A percentile compares a stretch with the other conserved stretches of the same genome.
phyloP scores from a whole-genome alignment of 35 echinoderm and acorn worm genomes.

The Acanthaster planci region DNA sequence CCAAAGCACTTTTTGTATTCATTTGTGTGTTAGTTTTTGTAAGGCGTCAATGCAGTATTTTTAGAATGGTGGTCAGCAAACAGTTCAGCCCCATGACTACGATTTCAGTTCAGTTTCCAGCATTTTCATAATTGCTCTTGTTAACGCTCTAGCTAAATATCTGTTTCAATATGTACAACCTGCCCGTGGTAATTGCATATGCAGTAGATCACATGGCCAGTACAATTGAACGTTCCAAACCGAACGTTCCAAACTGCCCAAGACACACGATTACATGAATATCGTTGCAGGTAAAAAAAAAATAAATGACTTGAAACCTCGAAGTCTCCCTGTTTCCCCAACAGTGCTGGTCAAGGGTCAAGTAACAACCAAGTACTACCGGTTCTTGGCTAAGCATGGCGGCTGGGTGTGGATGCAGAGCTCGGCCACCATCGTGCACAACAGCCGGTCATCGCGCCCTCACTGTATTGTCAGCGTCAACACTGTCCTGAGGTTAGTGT shows the following conservation, averaged over 20 bases:
- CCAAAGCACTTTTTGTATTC: no score
- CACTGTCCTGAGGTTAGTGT: slow-evolving; percentile 90
- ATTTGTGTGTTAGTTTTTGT: no score
- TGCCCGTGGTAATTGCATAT: no score
- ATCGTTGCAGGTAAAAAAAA: neutral
- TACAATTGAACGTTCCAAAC: neutral
- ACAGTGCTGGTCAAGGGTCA: slow-evolving; percentile 95
- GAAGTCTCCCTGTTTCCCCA: neutral
- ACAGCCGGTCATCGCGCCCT: slow-evolving; percentile 94
- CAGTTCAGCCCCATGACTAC: no score
- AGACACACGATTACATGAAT: neutral
- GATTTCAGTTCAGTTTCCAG: no score
- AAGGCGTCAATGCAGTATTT: no score
- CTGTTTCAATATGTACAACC: no score
- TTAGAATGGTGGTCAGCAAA: no score
- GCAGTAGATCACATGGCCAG: neutral
- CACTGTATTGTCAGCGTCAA: slow-evolving; percentile 99
- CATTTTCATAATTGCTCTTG: no score
- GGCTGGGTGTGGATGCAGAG: slow-evolving; percentile 99
- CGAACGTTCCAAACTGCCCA: neutral
- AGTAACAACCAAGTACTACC: slow-evolving; percentile 92
- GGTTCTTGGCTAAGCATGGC: slow-evolving; percentile 94
- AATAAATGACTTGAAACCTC: neutral
- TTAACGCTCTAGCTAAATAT: no score
- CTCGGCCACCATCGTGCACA: slow-evolving; percentile 97